These are phyloP conservation scores for Ammospiza caudacuta DNA, from an alignment of 2,113 vertebrate species.

Conservation along the genomic window DNA sequence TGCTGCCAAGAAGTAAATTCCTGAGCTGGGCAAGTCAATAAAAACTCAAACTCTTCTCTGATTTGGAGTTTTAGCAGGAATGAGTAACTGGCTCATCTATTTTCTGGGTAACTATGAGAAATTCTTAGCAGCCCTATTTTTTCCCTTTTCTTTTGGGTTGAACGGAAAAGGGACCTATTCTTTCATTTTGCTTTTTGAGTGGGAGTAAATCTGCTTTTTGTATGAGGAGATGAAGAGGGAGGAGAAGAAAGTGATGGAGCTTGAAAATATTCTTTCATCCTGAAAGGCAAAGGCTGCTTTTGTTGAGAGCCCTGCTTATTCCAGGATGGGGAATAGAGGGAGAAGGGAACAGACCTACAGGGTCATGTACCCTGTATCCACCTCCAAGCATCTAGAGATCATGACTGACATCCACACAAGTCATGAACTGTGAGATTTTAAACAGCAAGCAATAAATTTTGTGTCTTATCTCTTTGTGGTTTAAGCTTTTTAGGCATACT, in stretches of 20 bases:
- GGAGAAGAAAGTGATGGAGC: background rate
- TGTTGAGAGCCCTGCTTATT: background rate
- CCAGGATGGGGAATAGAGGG: background rate
- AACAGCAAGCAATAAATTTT: background rate
- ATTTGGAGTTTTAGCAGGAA: background rate
- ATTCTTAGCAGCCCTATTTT: background rate
- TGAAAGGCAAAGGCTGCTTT: background rate
- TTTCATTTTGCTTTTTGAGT: background rate
- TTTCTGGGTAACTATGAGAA: background rate
- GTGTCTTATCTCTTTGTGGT: background rate
- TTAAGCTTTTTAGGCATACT: background rate
- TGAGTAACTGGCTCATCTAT: background rate
- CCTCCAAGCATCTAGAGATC: background rate
- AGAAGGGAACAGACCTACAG: background rate
- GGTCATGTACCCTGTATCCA: background rate
- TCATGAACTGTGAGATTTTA: background rate
- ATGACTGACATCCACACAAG: background rate
- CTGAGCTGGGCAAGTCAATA: conserved; percentile 41
- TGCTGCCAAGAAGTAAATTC: conserved; percentile 58
- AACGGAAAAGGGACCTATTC: background rate
- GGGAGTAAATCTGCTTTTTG: background rate
- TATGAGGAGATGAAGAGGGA: background rate
- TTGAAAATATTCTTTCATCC: background rate
- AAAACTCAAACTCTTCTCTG: background rate
- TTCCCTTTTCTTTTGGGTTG: fast-evolving